Evolutionary conservation across 1,140 invertebrate genomes (phyloP).

Genomic region (Myzus persicae): DNA sequence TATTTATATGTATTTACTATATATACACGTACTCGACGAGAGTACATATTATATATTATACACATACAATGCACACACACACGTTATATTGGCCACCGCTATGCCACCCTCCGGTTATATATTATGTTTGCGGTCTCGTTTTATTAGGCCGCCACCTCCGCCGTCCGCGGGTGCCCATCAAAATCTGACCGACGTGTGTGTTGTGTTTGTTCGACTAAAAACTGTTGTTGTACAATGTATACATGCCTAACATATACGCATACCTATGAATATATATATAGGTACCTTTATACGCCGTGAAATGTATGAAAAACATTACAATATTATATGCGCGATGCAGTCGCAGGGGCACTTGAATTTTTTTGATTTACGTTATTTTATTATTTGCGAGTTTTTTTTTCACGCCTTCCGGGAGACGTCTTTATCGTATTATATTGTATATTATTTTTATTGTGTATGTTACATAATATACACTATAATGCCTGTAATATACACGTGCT

Average conservation of each 20-base stretch:
- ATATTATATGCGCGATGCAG: background rate
- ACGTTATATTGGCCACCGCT: background rate
- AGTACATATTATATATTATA: background rate
- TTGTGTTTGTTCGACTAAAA: conserved; percentile 16
- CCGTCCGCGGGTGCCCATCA: background rate
- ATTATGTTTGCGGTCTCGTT: conserved; percentile 15
- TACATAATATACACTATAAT: background rate
- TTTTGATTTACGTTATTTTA: background rate
- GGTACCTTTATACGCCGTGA: background rate
- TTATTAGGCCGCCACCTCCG: background rate
- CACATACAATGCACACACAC: background rate
- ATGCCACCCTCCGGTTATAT: conserved; percentile 1
- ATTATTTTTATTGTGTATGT: background rate
- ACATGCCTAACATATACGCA: background rate
- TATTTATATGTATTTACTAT: background rate
- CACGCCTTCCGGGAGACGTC: background rate
- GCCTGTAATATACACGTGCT: too few species aligned
- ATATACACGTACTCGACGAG: background rate
- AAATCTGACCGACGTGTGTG: conserved; percentile 28
- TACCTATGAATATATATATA: too few species aligned
- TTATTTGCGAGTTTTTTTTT: background rate
- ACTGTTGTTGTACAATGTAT: background rate
- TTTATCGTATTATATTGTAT: background rate
- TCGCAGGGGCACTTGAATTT: background rate
- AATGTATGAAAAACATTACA: background rate